phyloP scores from a whole-genome alignment of 2,113 vertebrate genomes.

The Psettodes erumei region DNA sequence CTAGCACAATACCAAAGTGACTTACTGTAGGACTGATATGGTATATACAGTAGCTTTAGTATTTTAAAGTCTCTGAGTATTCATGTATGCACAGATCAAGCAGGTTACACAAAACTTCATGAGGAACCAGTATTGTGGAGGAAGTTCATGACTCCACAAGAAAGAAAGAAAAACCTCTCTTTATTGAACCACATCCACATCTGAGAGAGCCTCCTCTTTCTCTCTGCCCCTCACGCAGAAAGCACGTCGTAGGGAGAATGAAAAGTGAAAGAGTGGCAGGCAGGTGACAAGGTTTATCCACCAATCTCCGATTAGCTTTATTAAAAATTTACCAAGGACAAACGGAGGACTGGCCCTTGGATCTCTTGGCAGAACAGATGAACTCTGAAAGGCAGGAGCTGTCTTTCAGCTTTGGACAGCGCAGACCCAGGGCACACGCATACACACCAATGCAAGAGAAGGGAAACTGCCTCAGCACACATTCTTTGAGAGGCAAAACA shows the following conservation, averaged over 20 bases:
- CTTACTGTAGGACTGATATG: background rate
- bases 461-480: slow-evolving; percentile 51
- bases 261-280: slow-evolving; percentile 75
- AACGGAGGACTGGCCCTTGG: slow-evolving; percentile 61
- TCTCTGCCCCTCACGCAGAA: slow-evolving; percentile 20
- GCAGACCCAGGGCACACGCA: slow-evolving; percentile 11
- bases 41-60: background rate
- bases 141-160: slow-evolving; percentile 21
- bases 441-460: slow-evolving; percentile 22
- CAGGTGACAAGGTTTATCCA: slow-evolving; percentile 73
- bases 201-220: slow-evolving; percentile 20
- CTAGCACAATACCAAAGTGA: slow-evolving; percentile 25
- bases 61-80: background rate
- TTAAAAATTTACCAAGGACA: slow-evolving; percentile 82
- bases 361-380: slow-evolving; percentile 59
- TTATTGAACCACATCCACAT: slow-evolving; percentile 40
- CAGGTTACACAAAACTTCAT: slow-evolving; percentile 21
- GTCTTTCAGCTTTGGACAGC: slow-evolving; percentile 70
- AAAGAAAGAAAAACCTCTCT: slow-evolving; percentile 17
- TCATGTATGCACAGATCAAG: background rate
- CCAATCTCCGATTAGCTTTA: slow-evolving; percentile 76
- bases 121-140: slow-evolving; percentile 19
- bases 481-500: slow-evolving; percentile 69
- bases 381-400: slow-evolving; percentile 67
- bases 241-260: slow-evolving; percentile 46